Conservation (phyloP, 1,140 invertebrate species). For the Agrypnia vestita region DNA sequence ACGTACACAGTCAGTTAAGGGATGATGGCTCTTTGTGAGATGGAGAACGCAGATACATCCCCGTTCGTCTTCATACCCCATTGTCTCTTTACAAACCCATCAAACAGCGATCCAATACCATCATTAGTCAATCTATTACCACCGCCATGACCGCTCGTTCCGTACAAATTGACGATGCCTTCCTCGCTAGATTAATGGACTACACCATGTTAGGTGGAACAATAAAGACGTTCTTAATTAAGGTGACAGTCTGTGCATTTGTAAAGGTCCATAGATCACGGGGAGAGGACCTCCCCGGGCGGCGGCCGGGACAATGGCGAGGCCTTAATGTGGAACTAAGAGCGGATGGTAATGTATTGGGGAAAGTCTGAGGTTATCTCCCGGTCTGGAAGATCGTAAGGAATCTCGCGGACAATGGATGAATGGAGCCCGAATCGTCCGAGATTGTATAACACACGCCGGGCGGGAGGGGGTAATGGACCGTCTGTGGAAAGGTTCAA, state of each 20-base stretch:
- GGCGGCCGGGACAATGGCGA: slow-evolving; percentile 14
- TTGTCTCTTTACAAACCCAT: slow-evolving; percentile 17
- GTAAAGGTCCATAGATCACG: slow-evolving; percentile 32
- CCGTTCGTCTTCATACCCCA: background rate
- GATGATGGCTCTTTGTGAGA: no score
- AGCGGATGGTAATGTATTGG: slow-evolving; percentile 31
- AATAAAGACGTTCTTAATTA: slow-evolving; percentile 41
- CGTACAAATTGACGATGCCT: slow-evolving; percentile 10
- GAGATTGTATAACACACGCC: slow-evolving; percentile 4
- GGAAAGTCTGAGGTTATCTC: slow-evolving; percentile 13
- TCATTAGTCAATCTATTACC: slow-evolving; percentile 11
- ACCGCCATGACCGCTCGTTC: background rate
- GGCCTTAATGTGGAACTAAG: slow-evolving; percentile 35
- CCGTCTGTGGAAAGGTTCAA: background rate
- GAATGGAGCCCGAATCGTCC: slow-evolving; percentile 31
- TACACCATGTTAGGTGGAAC: slow-evolving; percentile 19
- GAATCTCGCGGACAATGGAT: slow-evolving; percentile 29
- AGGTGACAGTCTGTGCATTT: slow-evolving; percentile 43
- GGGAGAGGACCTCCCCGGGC: background rate
- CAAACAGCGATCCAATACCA: slow-evolving; percentile 25
- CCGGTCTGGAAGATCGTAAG: slow-evolving; percentile 12
- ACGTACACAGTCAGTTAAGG: no score
- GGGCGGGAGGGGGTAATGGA: slow-evolving; percentile 5
- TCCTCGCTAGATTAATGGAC: slow-evolving; percentile 28
- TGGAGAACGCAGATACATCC: no score